Evolutionary conservation across 2,797 vertebrate genomes (phyloP), one percentile per base, ranked within the genome.

Genomic region (Hoplostethus mediterraneus): DNA sequence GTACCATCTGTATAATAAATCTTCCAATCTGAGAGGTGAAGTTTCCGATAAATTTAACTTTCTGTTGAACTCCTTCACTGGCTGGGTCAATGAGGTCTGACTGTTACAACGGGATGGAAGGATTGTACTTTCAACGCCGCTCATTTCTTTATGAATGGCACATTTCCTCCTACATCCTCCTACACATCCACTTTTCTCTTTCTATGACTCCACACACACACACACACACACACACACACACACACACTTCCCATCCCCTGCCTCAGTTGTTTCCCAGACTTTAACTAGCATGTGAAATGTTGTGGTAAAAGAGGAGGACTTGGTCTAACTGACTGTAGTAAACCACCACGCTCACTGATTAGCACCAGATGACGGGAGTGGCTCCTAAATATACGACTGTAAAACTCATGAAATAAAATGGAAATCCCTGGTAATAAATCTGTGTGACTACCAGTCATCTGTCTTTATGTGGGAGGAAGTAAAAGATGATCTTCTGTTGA

Each of bases 401-500:
- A 79, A 90, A 90, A 81, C 62, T 77, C 71, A 76, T 73, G 63
- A 77, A 81, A 87, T 87, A 67, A 87, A 88, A 76, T 56, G 40
- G 73, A 80, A 87, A 71, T 70, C 81, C 77, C 63, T 63, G 17
- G 45, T 53, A 64, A 63, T 86, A 78, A 90, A 90, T 90, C 79
- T 28, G 10, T 69, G 67, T 59, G 38, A 80, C 87, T 80, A 84
- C 84, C 75, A 83, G 66, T 79, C 81, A 64, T 75, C 67, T 31
- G 75, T 77, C 73, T 88, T 81, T 75, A 80, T 90, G 79, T 77
- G 82, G 79, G 51, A 67, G 79, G 82, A 85, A 85, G 84, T 79
- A 73, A 84, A 87, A 80, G 78, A 89, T 87, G 84, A 82, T 88
- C 77, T 71, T 33, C 61, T 75, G 83, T 76, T 80, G 65, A 89